A percentile compares a stretch with the other conserved stretches of the same genome.
Conservation (phyloP, 2,113 vertebrate genomes). For the Hydrochoerus hydrochaeris region DNA sequence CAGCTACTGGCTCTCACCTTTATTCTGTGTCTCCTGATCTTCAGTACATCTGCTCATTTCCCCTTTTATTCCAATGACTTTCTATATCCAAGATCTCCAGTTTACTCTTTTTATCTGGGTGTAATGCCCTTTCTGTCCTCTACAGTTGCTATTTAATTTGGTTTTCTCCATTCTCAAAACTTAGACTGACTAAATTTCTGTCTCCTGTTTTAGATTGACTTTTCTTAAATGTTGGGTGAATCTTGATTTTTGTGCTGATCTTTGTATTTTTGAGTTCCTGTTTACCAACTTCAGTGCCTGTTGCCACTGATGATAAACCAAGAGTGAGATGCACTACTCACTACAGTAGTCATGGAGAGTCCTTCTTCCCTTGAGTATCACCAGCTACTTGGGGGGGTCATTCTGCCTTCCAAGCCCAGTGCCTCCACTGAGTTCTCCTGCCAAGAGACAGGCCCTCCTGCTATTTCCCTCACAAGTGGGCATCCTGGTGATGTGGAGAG, state of each 20-base stretch:
- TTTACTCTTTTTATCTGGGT: neutral
- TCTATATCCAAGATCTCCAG: neutral
- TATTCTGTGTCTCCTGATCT: neutral
- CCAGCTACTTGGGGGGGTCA: neutral
- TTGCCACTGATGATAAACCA: neutral
- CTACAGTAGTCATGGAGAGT: too few species aligned
- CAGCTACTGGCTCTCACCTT: neutral
- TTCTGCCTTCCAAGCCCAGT: neutral
- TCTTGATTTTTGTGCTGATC: neutral
- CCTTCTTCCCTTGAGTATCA: neutral
- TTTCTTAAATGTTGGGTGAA: neutral
- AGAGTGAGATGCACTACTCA: neutral
- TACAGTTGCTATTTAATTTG: neutral
- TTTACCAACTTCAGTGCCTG: neutral
- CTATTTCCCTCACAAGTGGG: neutral
- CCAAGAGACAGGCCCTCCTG: neutral
- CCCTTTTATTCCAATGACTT: neutral
- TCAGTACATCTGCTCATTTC: neutral
- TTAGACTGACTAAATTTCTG: neutral
- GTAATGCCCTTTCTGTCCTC: neutral
- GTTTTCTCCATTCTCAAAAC: neutral
- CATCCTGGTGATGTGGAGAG: neutral
- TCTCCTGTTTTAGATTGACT: neutral
- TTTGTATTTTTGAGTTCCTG: neutral
- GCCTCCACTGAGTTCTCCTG: neutral